A percentile compares a stretch with the other conserved stretches of the same genome.
These are phyloP conservation scores for Arge pagana DNA, from an alignment of 2,888 invertebrate genomes.

Conservation along the genomic window DNA sequence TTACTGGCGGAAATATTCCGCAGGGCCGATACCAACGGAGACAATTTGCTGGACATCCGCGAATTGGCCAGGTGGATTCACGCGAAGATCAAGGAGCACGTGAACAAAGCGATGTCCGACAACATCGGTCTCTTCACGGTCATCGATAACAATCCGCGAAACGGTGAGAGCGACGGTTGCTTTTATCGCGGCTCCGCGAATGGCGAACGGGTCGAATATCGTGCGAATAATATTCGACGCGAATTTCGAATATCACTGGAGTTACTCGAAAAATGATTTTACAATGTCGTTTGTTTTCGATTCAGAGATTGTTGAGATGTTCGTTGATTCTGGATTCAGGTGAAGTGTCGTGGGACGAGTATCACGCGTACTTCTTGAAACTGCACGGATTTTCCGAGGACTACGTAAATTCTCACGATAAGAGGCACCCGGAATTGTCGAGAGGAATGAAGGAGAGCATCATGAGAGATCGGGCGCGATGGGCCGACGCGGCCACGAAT, in stretches of 20 bases:
- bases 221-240: too few species aligned
- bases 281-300: neutral
- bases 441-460: slow-evolving; percentile 72
- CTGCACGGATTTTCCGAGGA: slow-evolving; percentile 70
- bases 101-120: slow-evolving; percentile 68
- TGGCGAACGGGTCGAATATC: too few species aligned
- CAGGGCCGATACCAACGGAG: slow-evolving; percentile 67
- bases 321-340: slow-evolving; percentile 52
- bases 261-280: neutral
- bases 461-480: slow-evolving; percentile 76
- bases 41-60: slow-evolving; percentile 63
- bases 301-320: neutral
- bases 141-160: slow-evolving; percentile 69
- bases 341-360: slow-evolving; percentile 79
- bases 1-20: slow-evolving; percentile 48
- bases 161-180: slow-evolving; percentile 58
- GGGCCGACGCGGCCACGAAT: slow-evolving; percentile 77
- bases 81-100: slow-evolving; percentile 70
- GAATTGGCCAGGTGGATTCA: slow-evolving; percentile 72
- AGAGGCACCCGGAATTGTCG: slow-evolving; percentile 68
- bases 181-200: too few species aligned
- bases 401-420: slow-evolving; percentile 69
- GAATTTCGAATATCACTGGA: too few species aligned
- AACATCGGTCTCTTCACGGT: slow-evolving; percentile 70
- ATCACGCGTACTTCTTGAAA: slow-evolving; percentile 73